Evolutionary conservation across 2,797 vertebrate genomes (phyloP), one percentile per base, ranked within the genome.

Genomic region (Sebastes itinus): DNA sequence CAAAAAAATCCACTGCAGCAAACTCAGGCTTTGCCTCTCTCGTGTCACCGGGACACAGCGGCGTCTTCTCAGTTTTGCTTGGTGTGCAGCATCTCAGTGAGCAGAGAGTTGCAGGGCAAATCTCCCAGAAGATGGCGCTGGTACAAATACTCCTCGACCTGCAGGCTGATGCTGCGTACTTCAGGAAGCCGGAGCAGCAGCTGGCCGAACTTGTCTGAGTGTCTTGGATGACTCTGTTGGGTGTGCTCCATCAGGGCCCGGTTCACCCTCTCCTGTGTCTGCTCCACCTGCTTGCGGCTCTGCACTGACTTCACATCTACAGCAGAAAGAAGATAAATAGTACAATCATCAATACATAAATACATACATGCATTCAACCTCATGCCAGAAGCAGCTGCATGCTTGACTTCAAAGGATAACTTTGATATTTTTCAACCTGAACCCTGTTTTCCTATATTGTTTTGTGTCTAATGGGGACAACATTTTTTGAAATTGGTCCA

Each of bases 81-180:
- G 60, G 95, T 92, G 69, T 97, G 96, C 70, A 97, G 94, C 96
- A 97, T 97, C 88, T 97, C 96, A 0, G 95, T 95, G 42, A 97
- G 94, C 20, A 97, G 87, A 18, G 96, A 96, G 93, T 97, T 97
- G 87, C 96, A 97, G 25, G 96, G 96, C 65, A 97, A 89, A 80
- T 97, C 96, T 8, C 96, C 96, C 83, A 95, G 91, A 70, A 97
- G 95, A 80, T 97, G 96, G 72, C 96, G 95, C 92, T 96, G 95
- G 85, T 97, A 96, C 87, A 97, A 91, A 87, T 97, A 97, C 84
- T 97, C 95, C 87, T 97, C 96, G 32, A 96, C 94, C 85, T 96
- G 96, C 80, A 96, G 87, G 76, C 96, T 96, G 27, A 97, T 96
- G 95, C 96, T 96, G 72, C 95, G 96, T 10, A 97, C 94, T 88